Conservation (phyloP, 2,113 vertebrate species). For the Emydocephalus ijimae region DNA sequence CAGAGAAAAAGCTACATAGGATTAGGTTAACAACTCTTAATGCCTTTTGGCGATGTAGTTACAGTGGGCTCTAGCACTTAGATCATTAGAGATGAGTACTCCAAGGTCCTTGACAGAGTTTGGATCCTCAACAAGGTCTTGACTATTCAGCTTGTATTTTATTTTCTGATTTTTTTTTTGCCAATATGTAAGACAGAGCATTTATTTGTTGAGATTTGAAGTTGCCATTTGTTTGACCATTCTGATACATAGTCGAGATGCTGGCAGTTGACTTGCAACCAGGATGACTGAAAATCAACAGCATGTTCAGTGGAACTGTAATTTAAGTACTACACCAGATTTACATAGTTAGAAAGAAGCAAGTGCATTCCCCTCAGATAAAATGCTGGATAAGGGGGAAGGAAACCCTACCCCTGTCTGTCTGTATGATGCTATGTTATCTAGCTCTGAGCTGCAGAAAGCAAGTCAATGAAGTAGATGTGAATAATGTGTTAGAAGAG, state of each 20-base stretch:
- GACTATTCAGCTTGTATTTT: too few relatives aligned
- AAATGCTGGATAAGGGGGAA: not conserved
- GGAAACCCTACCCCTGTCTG: not conserved
- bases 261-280: not conserved
- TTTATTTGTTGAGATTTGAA: too few relatives aligned
- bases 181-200: too few relatives aligned
- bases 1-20: too few relatives aligned
- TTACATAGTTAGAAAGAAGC: not conserved
- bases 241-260: not conserved
- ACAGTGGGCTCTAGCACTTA: too few relatives aligned
- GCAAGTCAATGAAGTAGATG: not conserved
- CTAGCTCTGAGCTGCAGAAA: not conserved
- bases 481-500: not conserved
- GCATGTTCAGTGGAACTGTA: not conserved
- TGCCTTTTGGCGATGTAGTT: too few relatives aligned
- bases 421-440: not conserved
- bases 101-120: too few relatives aligned
- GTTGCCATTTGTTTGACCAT: too few relatives aligned
- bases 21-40: too few relatives aligned
- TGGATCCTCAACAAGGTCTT: too few relatives aligned
- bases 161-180: too few relatives aligned
- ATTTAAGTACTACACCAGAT: not conserved
- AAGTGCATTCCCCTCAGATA: not conserved
- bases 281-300: not conserved
- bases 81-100: too few relatives aligned